Evolutionary conservation across 2,113 vertebrate species (phyloP).

Genomic region (Syngnathus scovelli): DNA sequence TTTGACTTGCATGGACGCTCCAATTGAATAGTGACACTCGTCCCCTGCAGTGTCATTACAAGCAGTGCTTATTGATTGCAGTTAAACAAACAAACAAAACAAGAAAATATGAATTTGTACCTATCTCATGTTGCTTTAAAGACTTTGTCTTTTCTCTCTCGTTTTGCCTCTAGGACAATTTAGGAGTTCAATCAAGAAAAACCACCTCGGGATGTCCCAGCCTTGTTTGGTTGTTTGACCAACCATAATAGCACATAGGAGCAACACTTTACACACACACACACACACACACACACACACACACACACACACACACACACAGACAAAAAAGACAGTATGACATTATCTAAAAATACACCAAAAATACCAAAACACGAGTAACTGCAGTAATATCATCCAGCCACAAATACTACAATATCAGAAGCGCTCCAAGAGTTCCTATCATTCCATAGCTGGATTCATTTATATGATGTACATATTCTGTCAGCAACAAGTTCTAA

Average conservation of each 20-base stretch:
- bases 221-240: constrained; percentile 70
- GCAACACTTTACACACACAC: constrained; percentile 52
- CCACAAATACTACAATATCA: constrained; percentile 44
- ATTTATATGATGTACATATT: constrained; percentile 70
- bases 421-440: constrained; percentile 62
- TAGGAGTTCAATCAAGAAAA: constrained; percentile 71
- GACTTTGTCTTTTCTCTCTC: constrained; percentile 9
- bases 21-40: constrained; percentile 32
- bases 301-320: constrained; percentile 34
- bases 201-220: constrained; percentile 68
- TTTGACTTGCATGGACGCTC: constrained; percentile 61
- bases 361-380: constrained; percentile 13
- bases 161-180: constrained; percentile 53
- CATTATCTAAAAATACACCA: constrained; percentile 36
- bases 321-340: constrained; percentile 41
- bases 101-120: neutral
- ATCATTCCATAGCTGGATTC: constrained; percentile 67
- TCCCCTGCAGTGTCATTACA: constrained; percentile 44
- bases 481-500: constrained; percentile 52
- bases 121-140: constrained; percentile 28
- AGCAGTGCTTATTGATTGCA: constrained; percentile 45
- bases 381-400: constrained; percentile 35
- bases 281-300: constrained; percentile 31
- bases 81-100: neutral
- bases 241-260: constrained; percentile 63